Base-by-base conservation (phyloP, 2,113 vertebrate genomes). In the Ageneiosus marmoratus region DNA sequence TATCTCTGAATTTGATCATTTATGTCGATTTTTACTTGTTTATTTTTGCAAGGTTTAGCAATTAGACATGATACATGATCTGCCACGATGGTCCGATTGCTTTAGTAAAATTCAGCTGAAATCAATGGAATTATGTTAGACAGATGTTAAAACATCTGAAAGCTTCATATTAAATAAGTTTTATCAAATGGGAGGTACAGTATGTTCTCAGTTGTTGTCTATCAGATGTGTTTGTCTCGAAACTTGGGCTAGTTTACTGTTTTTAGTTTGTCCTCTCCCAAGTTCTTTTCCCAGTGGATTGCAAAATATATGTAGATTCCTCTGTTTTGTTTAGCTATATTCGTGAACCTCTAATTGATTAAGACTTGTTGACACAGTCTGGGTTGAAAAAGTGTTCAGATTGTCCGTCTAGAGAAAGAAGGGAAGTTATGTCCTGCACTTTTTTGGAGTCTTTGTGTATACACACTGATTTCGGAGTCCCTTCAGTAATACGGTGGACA, bases 401-500 rank as follows among this genome's bases (percentile, higher is more conserved):
- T 69, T 44, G 44, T n/a, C 24, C 67, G 44, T 46, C 41, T 20
- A 24, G 65, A 44, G 44, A 46, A 46, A 15, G 37, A 70, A 46
- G 5, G 22, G 11, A 70, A 44, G 24, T 46, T 72, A 24, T 27
- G 44, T 72, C 69, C 44, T 72, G 41, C 12, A 48, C 44, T 72
- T 72, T 72, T 12, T 44, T 44, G 44, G 18, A 41, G 37, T 70
- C 67, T 70, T 24, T 44, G 53, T 48, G 48, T 27, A 75, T 24
- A 75, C 56, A 50, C 70, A 69, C 83, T 34, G 63, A 73, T 44
- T 56, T 41, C 55, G 4, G 6, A n/a, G 32, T 77, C 76, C 76
- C 55, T 58, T 58, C 32, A 60, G 76, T 20, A 44, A 44, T 11
- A 41, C 6, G 11, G 12, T 44, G 53, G 55, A 77, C 76, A 1